Evolutionary conservation across 2,113 vertebrate genomes (phyloP).

Genomic region (Oncorhynchus mykiss): DNA sequence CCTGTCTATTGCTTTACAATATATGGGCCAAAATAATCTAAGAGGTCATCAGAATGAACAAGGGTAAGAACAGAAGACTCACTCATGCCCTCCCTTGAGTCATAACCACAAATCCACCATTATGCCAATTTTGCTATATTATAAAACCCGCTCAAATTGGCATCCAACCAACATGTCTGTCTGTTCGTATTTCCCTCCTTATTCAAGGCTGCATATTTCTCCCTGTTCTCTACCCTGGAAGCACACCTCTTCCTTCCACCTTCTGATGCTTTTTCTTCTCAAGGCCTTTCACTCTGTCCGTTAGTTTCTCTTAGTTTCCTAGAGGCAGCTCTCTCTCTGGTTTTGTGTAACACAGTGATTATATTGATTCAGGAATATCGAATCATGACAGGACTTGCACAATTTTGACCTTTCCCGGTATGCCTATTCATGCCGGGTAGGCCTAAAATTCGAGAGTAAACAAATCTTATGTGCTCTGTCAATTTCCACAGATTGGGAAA

Average conservation of each 20-base stretch:
- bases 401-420: background rate
- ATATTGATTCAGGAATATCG: background rate
- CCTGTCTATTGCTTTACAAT: background rate
- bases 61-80: constrained; percentile 15
- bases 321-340: background rate
- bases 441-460: background rate
- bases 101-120: constrained; percentile 8
- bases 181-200: background rate
- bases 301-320: background rate
- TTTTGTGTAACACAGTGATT: background rate
- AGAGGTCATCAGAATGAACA: constrained; percentile 8
- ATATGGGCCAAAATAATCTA: background rate
- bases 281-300: too few relatives aligned
- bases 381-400: too few relatives aligned
- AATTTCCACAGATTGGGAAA: background rate
- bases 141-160: constrained; percentile 13
- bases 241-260: constrained; percentile 6
- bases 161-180: constrained; percentile 4
- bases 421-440: background rate
- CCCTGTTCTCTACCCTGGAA: constrained; percentile 4
- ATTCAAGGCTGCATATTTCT: constrained; percentile 1
- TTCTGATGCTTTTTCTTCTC: background rate
- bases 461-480: background rate
- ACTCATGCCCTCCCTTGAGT: background rate
- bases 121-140: background rate